Conservation (phyloP, 2,113 vertebrate species). For the Anarhynchus alexandrinus region DNA sequence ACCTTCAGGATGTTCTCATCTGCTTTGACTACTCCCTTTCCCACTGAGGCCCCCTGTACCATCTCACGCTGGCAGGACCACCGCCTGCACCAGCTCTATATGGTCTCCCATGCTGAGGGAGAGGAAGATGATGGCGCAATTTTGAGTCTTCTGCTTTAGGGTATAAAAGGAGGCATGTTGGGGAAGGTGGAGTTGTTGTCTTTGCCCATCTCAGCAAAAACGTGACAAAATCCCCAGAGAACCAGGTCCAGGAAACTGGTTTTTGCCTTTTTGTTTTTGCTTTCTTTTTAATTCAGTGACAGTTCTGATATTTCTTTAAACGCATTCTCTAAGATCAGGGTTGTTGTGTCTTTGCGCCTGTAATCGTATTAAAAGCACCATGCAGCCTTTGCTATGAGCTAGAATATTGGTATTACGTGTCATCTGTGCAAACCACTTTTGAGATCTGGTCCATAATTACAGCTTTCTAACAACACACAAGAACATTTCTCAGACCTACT, state of each 20-base stretch:
- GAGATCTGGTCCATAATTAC: slow-evolving; percentile 66
- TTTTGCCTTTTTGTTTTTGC: not conserved
- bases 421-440: slow-evolving; percentile 63
- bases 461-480: slow-evolving; percentile 56
- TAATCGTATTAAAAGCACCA: not conserved
- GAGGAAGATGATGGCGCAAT: not conserved
- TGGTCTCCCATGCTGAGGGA: not conserved
- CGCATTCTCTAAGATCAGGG: not conserved
- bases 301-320: slow-evolving; percentile 7
- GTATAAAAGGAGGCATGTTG: accelerated
- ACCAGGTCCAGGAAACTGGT: not conserved
- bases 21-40: not conserved
- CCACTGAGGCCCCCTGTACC: not conserved
- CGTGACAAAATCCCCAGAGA: not conserved
- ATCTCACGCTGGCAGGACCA: not conserved
- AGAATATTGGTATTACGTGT: slow-evolving; percentile 44
- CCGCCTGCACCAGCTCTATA: not conserved
- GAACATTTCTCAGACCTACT: slow-evolving; percentile 54
- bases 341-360: not conserved
- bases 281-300: not conserved
- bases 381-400: not conserved
- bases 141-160: not conserved
- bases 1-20: not conserved
- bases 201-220: not conserved
- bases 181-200: not conserved